Percentiles rank a stretch among this genome's conserved stretches.
Conservation (phyloP, 2,113 vertebrate species). For the Gymnocephalus cernua region DNA sequence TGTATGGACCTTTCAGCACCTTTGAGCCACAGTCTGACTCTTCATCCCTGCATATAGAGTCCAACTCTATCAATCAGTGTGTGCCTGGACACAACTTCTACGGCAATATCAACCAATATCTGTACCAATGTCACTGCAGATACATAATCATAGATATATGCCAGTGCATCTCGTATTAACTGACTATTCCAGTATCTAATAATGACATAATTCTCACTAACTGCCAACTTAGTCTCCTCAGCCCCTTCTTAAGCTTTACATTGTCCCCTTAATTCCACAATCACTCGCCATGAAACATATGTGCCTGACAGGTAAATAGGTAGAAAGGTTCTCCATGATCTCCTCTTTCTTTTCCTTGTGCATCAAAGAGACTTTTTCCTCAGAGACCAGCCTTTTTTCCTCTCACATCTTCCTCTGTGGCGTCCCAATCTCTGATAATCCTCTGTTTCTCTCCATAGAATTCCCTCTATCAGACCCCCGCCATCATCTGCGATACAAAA, state of each 20-base stretch:
- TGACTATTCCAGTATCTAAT: constrained; percentile 38
- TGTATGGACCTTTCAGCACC: constrained; percentile 40
- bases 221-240: constrained; percentile 44
- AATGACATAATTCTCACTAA: constrained; percentile 45
- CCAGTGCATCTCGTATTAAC: constrained; percentile 47
- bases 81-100: constrained; percentile 59
- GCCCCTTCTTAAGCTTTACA: constrained; percentile 1
- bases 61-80: constrained; percentile 45
- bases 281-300: constrained; percentile 42
- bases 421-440: constrained; percentile 41
- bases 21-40: constrained; percentile 54
- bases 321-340: constrained; percentile 38
- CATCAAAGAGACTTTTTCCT: constrained; percentile 20
- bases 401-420: constrained; percentile 53
- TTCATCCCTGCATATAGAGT: constrained; percentile 61
- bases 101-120: constrained; percentile 59
- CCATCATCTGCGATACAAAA: constrained; percentile 21
- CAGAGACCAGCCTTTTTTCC: neutral
- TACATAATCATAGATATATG: constrained; percentile 38
- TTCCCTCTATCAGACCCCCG: constrained; percentile 57
- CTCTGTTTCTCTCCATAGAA: constrained; percentile 44
- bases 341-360: constrained; percentile 9
- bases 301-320: constrained; percentile 58
- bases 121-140: constrained; percentile 42
- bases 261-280: constrained; percentile 14